These are phyloP conservation scores for Lepidothrix coronata DNA, from an alignment of 2,113 vertebrate species.

Conservation along the genomic window DNA sequence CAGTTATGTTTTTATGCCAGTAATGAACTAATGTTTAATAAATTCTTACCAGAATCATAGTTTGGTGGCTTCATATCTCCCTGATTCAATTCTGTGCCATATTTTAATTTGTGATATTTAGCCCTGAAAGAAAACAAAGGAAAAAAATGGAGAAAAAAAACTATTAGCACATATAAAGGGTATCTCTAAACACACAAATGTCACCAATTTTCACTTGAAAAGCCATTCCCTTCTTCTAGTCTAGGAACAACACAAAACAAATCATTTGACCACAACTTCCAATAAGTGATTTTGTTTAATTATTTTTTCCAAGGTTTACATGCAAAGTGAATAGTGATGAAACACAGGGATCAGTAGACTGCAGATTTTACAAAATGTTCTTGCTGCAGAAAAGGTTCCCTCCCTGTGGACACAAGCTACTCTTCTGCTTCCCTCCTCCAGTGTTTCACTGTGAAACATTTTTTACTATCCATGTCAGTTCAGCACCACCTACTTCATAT, in stretches of 20 bases:
- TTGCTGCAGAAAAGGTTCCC: not conserved
- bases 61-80: conserved; percentile 97
- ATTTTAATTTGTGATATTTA: conserved; percentile 99
- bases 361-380: not conserved
- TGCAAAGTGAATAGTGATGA: not conserved
- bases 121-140: conserved; percentile 78
- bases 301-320: not conserved
- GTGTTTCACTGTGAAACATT: not conserved
- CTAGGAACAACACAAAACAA: not conserved
- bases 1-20: not conserved
- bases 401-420: not conserved
- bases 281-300: not conserved
- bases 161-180: conserved; percentile 40
- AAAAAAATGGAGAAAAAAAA: not conserved
- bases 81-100: conserved; percentile 97
- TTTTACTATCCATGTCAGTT: not conserved
- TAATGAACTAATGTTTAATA: not conserved
- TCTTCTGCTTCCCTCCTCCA: not conserved
- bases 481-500: not conserved
- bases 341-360: not conserved
- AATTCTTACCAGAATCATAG: conserved; percentile 94
- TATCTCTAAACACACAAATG: not conserved
- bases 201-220: not conserved
- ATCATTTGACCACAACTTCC: not conserved
- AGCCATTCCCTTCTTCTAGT: not conserved